Evolutionary conservation across 2,113 vertebrate genomes (phyloP).

Genomic region (Sebastes fasciatus): DNA sequence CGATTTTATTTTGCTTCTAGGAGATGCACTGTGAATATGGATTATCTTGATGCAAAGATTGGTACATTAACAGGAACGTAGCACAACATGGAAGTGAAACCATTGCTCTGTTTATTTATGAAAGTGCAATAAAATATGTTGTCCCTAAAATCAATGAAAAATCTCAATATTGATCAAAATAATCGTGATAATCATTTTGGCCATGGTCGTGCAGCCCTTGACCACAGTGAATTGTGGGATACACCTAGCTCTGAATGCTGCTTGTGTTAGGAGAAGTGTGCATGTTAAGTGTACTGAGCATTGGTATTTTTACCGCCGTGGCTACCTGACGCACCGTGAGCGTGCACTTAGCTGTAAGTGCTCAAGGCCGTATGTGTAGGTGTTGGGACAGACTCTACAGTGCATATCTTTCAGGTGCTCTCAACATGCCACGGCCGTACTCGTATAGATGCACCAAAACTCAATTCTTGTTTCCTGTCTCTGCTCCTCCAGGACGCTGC

Average conservation of each 20-base stretch:
- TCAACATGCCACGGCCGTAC: not conserved
- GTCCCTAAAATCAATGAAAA: no score
- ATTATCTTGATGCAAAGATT: no score
- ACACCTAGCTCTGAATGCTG: not conserved
- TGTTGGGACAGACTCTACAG: not conserved
- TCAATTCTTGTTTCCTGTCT: slow-evolving; percentile 12
- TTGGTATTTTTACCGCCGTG: not conserved
- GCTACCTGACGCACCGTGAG: not conserved
- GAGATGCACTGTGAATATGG: no score
- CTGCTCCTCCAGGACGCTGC: slow-evolving; percentile 63
- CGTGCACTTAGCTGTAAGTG: not conserved
- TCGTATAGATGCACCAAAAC: not conserved
- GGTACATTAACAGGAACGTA: no score
- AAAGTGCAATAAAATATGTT: no score
- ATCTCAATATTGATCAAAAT: no score
- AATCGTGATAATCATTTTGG: no score
- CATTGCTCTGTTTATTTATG: no score
- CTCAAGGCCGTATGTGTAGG: not conserved
- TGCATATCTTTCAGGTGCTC: not conserved
- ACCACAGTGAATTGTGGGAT: not conserved
- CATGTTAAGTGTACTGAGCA: not conserved
- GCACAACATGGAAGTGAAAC: no score
- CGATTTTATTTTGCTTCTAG: no score
- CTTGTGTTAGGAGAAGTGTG: not conserved
- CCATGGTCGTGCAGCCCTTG: no score